Evolutionary conservation across 2,797 vertebrate genomes (phyloP), one percentile per base, ranked within the genome.

Genomic region (Simalia tracyae): DNA sequence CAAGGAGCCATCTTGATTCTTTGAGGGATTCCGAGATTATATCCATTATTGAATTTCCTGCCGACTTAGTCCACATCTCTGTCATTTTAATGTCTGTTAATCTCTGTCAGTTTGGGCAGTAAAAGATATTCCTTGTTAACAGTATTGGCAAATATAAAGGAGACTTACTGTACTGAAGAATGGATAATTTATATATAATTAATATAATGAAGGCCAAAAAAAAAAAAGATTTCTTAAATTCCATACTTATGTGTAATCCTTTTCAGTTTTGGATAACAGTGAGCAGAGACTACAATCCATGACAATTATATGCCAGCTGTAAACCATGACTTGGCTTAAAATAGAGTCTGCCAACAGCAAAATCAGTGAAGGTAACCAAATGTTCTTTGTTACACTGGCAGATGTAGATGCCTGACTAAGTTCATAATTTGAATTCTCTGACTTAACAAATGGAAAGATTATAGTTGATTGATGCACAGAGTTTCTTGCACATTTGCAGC

Each of bases 231-330:
- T 94, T 95, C 89, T 63, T 31, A 61, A 76, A 95, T 90, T 85
- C 81, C 4, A 0, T 92, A 88, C 84, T 91, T 66, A 88, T 91
- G 90, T 94, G 93, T 91, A 93, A 63, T 76, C 90, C 89, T 90
- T 87, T 63, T 50, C 95, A 28, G 31, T 84, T 86, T 59, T 93
- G 95, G 92, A 94, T 91, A 97, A 92, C 84, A 94, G 81, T 31
- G 64, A 85, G 72, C 88, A 91, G 76, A 92, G 94, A 94, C 94
- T 94, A 90, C 92, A 90, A 91, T 94, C 93, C 92, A 91, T 0
- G 4, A 94, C 95, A 93, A 91, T 94, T 93, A 88, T 95, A 95
- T 0, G 31, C 94, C 93, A 95, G 93, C 96, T 96, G 95, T 57
- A 96, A 95, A 60, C n/a, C n/a, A 72, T 66, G 46, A 56, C 59